Conservation (phyloP, 30 jellyfish, hydroid and myxozoan species). For the Turritopsis rubra region DNA sequence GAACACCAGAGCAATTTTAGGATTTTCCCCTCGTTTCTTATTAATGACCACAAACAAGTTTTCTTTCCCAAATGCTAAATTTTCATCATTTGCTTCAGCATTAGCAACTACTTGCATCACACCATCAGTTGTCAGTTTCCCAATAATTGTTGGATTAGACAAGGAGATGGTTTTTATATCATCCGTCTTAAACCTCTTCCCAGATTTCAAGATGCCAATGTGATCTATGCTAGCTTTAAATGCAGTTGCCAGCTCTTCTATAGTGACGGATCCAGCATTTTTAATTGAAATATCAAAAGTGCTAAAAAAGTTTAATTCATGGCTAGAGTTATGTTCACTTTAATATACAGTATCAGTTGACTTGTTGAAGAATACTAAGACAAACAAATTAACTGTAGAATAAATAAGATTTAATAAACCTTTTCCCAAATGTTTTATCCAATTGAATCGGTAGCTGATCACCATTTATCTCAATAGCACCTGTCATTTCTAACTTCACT, state of each 20-base stretch:
- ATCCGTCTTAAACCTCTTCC: conserved; percentile 5
- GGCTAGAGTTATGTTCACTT: too few species aligned
- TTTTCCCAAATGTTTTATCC: neutral
- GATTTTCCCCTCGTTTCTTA: conserved; percentile 27
- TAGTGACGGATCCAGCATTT: neutral
- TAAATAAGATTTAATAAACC: neutral
- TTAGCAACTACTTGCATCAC: conserved; percentile 20
- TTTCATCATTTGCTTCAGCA: conserved; percentile 23
- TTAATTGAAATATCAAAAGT: conserved; percentile 11
- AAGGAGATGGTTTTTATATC: conserved; percentile 9
- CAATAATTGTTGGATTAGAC: conserved; percentile 24
- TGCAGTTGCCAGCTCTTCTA: conserved; percentile 24
- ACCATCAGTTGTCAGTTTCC: conserved; percentile 19
- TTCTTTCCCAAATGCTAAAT: conserved; percentile 8
- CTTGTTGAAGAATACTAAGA: too few species aligned
- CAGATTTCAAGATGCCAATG: neutral
- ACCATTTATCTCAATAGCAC: conserved; percentile 15
- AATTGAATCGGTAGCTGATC: neutral
- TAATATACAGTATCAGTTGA: too few species aligned
- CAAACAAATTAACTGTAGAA: too few species aligned
- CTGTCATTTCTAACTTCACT: conserved; percentile 9
- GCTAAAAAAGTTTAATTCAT: neutral
- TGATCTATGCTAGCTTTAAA: conserved; percentile 23
- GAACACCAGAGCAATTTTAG: conserved; percentile 21
- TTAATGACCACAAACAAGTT: conserved; percentile 16